Base-by-base conservation (phyloP, 2,888 invertebrate species). In the Andrena dorsata region DNA sequence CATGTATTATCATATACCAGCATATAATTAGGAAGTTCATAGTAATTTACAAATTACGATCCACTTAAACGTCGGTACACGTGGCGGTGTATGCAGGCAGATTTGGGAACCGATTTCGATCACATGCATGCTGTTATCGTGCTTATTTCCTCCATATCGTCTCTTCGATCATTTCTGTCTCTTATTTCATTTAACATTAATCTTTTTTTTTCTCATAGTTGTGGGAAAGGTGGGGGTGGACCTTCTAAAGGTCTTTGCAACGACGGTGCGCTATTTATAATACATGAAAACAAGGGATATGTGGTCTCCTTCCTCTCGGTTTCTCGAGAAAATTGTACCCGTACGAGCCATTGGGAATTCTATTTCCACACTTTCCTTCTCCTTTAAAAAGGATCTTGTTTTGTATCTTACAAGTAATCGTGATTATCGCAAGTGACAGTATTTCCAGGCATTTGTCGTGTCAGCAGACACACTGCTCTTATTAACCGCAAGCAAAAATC, bases 1-100 rank as follows among this genome's bases (percentile, higher is more conserved):
- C 93, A 93, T 92, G 92, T 92, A 92, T 92, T 91, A 91, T 92
- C 88, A 92, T 90, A 90, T 91, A 92, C 90, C 92, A 92, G 92
- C 93, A 92, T 92, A 92, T 92, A 92, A 92, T 92, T 90, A 91
- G 91, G 91, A 92, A 92, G 90, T 93, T 89, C 90, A 92, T 92
- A 90, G 90, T 93, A 92, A 91, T 93, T 93, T 91, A 91, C 91
- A 92, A 93, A 92, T 93, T 91, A 92, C 91, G 88, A 92, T 92
- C 90, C 90, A 91, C 91, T 92, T 89, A 89, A 87, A 90, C 86
- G 86, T 91, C 90, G 88, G 89, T 92, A 91, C 89, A 91, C 88
- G 85, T 89, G 88, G 89, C 89, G 86, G 88, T 90, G 85, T 90
- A 85, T 88, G 89, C 88, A 89, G 88, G 88, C 88, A 87, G 88